Conservation (phyloP, 2,888 invertebrate species). For the Aphodius granarius region DNA sequence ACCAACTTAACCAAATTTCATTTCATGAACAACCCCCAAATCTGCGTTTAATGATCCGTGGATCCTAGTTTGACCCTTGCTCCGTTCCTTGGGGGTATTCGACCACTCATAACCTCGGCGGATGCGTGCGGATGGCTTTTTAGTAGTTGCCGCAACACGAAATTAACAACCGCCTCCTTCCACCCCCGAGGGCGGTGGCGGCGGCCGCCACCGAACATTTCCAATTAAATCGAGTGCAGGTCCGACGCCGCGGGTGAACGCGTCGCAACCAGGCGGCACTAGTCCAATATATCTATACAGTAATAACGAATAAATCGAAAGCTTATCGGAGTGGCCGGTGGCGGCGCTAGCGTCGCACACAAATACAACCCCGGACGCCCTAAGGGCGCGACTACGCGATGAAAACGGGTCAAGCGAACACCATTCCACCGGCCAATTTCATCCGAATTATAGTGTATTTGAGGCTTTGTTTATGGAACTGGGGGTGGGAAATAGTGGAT, state of each 20-base stretch:
- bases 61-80: background rate
- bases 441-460: slow-evolving; percentile 3
- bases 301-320: slow-evolving; percentile 11
- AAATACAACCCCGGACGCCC: background rate
- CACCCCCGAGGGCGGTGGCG: background rate
- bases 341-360: slow-evolving; percentile 2
- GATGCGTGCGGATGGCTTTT: background rate
- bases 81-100: background rate
- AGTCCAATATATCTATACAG: background rate
- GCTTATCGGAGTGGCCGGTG: slow-evolving; percentile 1
- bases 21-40: background rate
- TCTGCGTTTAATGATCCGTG: background rate
- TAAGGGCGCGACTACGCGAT: background rate
- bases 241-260: background rate
- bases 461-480: too few species aligned
- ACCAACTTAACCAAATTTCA: too few species aligned
- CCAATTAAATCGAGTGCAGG: slow-evolving; percentile 7
- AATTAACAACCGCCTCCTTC: background rate
- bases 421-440: slow-evolving; percentile 8
- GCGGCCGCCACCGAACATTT: background rate
- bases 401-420: slow-evolving; percentile 3
- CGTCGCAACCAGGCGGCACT: background rate
- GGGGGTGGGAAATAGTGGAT: too few species aligned
- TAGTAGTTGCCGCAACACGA: slow-evolving; percentile 1
- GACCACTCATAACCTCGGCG: background rate